Base-by-base conservation (phyloP, 2,888 invertebrate genomes). In the Polymixis lichenea region DNA sequence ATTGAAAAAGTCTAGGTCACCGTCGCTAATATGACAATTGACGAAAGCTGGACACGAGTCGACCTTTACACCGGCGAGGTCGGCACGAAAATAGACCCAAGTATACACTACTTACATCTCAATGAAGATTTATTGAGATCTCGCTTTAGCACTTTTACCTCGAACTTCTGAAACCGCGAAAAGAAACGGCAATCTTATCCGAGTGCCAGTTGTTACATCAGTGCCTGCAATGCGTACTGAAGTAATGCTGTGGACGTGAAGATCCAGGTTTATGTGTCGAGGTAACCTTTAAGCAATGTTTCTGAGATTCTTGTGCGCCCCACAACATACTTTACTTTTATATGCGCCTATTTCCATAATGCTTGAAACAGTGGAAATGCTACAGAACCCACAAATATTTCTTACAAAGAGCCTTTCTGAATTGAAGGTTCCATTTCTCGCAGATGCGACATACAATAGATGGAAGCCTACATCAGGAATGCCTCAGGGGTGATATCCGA, bases 61-160 rank as follows among this genome's bases (percentile, higher is more conserved):
- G 90, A 90, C 91, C 91, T 92, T 85, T 87, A 65, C 53, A 78
- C 66, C 78, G 75, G 46, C 88, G 89, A 92, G 92, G 90, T 86
- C 90, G 87, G 28, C 60, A 77, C 89, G 69, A 88, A 88, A 92
- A 91, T 92, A 92, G 87, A 77, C 74, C 70, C 66, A 73, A 69
- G 78, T 80, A 77, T 71, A 79, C 46, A 77, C 84, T 83, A 82
- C 84, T 88, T 87, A 86, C 77, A 78, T 67, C 75, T 82, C 55
- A 80, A 82, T 77, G 77, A 76, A 84, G 83, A 88, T 88, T 87
- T 86, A 83, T 86, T 72, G 74, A 49, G 67, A 70, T 79, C 68
- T 64, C 58, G 71, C n/a, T 75, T 71, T 66, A 74, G 75, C 69
- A 62, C 78, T 80, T 75, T 75, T 84, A 72, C 77, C 51, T 66